Percentiles rank a stretch among this genome's conserved stretches.
phyloP scores from a whole-genome alignment of 2,113 vertebrate genomes.

The Chaenogobius annularis region DNA sequence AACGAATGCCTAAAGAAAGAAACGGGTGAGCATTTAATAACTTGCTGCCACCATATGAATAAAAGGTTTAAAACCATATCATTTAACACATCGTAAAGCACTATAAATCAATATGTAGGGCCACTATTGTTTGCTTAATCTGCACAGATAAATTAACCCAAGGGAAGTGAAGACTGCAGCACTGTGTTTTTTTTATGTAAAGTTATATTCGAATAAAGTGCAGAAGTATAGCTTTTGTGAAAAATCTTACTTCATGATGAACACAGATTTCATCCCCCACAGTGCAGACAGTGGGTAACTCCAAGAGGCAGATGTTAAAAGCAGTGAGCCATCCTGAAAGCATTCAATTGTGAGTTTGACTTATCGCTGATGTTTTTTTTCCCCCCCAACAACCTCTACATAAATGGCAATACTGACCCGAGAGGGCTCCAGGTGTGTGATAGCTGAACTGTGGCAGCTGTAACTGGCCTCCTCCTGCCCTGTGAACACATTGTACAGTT shows the following conservation, averaged over 20 bases:
- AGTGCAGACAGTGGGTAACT: slow-evolving; percentile 95
- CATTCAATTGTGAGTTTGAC: neutral
- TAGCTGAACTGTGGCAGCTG: slow-evolving; percentile 95
- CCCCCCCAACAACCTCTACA: too few species aligned
- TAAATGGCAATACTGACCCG: slow-evolving; percentile 76
- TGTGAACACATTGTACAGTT: slow-evolving; percentile 97
- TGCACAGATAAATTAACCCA: slow-evolving; percentile 28
- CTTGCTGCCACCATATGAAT: neutral
- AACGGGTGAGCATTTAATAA: slow-evolving; percentile 30
- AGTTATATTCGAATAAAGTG: neutral
- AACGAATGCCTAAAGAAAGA: slow-evolving; percentile 89
- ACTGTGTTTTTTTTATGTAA: neutral
- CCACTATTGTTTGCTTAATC: slow-evolving; percentile 33
- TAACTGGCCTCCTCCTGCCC: slow-evolving; percentile 98
- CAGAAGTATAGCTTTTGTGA: neutral
- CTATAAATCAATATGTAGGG: slow-evolving; percentile 10
- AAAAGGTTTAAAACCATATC: slow-evolving; percentile 21
- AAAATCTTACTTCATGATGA: slow-evolving; percentile 94
- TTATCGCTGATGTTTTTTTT: neutral
- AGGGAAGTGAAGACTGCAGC: slow-evolving; percentile 32
- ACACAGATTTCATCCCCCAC: slow-evolving; percentile 99
- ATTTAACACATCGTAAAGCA: slow-evolving; percentile 21
- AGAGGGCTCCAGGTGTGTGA: slow-evolving; percentile 96
- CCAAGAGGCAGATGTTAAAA: slow-evolving; percentile 96
- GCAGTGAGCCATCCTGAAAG: slow-evolving; percentile 90